These are phyloP conservation scores for Drosophila sechellia DNA, from an alignment of 1,140 invertebrate genomes.

Conservation along the genomic window DNA sequence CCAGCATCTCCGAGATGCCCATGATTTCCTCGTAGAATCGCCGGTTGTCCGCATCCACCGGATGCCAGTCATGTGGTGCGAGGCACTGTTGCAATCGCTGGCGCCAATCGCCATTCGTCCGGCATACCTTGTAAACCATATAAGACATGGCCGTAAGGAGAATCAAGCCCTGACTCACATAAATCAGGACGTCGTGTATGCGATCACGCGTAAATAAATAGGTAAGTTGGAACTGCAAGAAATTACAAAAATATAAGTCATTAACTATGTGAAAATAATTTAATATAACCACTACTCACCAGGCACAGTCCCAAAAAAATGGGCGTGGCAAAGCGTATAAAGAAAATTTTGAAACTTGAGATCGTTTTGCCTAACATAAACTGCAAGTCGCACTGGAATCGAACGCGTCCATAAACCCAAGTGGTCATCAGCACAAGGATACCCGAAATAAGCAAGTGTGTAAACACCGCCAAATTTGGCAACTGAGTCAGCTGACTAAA, in stretches of 20 bases:
- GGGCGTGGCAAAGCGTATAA: slow-evolving; percentile 75
- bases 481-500: slow-evolving; percentile 62
- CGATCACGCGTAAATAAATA: slow-evolving; percentile 37
- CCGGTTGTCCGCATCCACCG: slow-evolving; percentile 76
- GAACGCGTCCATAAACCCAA: slow-evolving; percentile 91
- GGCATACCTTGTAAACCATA: slow-evolving; percentile 69
- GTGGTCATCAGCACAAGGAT: slow-evolving; percentile 89
- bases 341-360: slow-evolving; percentile 79
- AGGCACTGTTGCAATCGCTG: slow-evolving; percentile 70
- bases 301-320: slow-evolving; percentile 58
- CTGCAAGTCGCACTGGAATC: slow-evolving; percentile 90
- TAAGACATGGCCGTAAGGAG: slow-evolving; percentile 58
- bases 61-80: slow-evolving; percentile 81
- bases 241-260: background rate
- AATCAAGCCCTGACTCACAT: slow-evolving; percentile 63
- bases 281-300: slow-evolving; percentile 32
- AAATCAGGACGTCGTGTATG: slow-evolving; percentile 40
- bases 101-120: slow-evolving; percentile 61
- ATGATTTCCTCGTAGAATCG: slow-evolving; percentile 78
- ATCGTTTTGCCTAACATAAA: slow-evolving; percentile 92
- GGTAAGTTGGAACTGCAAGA: slow-evolving; percentile 47
- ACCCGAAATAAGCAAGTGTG: slow-evolving; percentile 89
- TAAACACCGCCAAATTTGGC: slow-evolving; percentile 89
- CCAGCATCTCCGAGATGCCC: slow-evolving; percentile 81
- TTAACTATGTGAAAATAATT: too few species aligned